Conservation (phyloP, 2,888 invertebrate species). For the Brenthis daphne region DNA sequence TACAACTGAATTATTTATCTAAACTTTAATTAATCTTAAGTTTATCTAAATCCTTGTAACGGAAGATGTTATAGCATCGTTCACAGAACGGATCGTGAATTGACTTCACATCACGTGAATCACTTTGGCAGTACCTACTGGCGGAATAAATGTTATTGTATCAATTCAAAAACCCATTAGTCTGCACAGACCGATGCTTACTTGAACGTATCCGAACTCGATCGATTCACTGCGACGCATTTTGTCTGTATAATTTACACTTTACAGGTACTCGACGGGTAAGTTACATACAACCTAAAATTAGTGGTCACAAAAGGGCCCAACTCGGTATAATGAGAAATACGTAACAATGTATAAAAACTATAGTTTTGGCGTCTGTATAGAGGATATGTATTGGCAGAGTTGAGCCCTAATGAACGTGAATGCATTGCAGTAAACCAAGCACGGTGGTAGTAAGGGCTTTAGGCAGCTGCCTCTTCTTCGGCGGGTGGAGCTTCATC, state of each 20-base stretch:
- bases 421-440: constrained; percentile 80
- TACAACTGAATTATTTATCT: constrained; percentile 80
- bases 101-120: constrained; percentile 75
- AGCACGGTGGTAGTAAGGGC: constrained; percentile 49
- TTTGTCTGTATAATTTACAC: constrained; percentile 73
- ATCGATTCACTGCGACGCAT: constrained; percentile 79
- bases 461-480: constrained; percentile 84
- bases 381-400: constrained; percentile 62
- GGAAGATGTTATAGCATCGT: constrained; percentile 78
- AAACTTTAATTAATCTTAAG: constrained; percentile 74
- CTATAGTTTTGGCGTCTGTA: constrained; percentile 62
- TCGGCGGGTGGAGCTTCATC: constrained; percentile 82
- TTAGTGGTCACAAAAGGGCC: constrained; percentile 73
- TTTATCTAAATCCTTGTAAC: constrained; percentile 75
- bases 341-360: constrained; percentile 59
- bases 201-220: constrained; percentile 57
- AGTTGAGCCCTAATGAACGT: constrained; percentile 76
- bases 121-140: constrained; percentile 80
- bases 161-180: constrained; percentile 70
- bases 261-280: constrained; percentile 81
- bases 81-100: constrained; percentile 80
- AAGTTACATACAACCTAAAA: constrained; percentile 71
- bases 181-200: constrained; percentile 46
- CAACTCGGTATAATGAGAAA: constrained; percentile 64
- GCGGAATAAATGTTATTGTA: constrained; percentile 60